A percentile compares a stretch with the other conserved stretches of the same genome.
Evolutionary conservation across 2,113 vertebrate species (phyloP).

Genomic region (Oxyruncus cristatus): DNA sequence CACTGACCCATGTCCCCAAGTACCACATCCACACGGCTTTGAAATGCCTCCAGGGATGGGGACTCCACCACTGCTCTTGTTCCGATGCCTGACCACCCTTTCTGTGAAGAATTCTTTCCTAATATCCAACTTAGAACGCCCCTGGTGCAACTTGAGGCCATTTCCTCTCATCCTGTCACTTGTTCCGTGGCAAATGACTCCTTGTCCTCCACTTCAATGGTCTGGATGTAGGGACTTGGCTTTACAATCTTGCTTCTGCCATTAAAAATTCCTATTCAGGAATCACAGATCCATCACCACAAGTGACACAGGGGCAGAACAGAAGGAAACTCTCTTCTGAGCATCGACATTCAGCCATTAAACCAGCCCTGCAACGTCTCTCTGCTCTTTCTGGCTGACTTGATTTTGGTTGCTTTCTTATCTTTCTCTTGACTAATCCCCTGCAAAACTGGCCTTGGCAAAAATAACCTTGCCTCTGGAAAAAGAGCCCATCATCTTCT

Average conservation of each 20-base stretch:
- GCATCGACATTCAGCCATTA: accelerated
- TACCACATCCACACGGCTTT: not conserved
- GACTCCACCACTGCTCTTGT: not conserved
- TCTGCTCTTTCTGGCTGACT: not conserved
- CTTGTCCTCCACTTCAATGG: accelerated
- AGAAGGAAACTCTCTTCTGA: not conserved
- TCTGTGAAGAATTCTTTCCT: not conserved
- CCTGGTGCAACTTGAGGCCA: not conserved
- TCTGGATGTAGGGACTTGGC: not conserved
- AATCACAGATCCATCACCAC: not conserved
- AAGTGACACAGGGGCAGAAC: not conserved
- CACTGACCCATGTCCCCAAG: not conserved
- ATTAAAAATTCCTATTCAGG: not conserved
- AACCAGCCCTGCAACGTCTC: not conserved
- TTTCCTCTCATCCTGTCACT: not conserved
- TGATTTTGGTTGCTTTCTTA: not conserved
- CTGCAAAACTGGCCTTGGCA: not conserved
- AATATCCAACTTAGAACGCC: not conserved
- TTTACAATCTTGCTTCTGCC: not conserved
- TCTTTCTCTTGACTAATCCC: not conserved
- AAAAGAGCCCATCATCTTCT: not conserved
- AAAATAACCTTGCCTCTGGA: not conserved
- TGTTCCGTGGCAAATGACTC: not conserved
- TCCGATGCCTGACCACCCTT: not conserved
- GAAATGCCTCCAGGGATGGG: not conserved